These are phyloP conservation scores for Hiodon tergisus DNA, from an alignment of 2,113 vertebrate species.

Conservation along the genomic window DNA sequence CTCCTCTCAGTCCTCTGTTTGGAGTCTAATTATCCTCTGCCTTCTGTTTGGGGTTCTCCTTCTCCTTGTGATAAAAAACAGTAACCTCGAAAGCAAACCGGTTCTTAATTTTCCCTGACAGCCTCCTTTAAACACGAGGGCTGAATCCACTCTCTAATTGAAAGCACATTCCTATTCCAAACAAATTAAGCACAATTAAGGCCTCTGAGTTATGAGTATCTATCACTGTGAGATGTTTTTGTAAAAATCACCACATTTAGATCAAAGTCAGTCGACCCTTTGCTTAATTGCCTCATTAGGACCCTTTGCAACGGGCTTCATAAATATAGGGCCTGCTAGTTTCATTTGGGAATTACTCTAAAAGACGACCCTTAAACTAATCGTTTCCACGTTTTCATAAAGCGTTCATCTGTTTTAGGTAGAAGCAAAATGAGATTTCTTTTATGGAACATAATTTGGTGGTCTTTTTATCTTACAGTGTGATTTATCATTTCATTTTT, in stretches of 20 bases:
- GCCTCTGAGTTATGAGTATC: conserved; percentile 98
- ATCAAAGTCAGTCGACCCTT: conserved; percentile 94
- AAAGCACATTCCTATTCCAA: conserved; percentile 99
- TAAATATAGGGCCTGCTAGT: conserved; percentile 82
- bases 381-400: conserved; percentile 92
- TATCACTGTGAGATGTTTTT: conserved; percentile 98
- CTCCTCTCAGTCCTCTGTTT: conserved; percentile 51
- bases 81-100: conserved; percentile 86
- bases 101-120: conserved; percentile 99
- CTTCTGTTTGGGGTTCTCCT: conserved; percentile 72
- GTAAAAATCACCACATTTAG: conserved; percentile 98
- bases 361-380: conserved; percentile 91
- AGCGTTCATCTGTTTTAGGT: conserved; percentile 66
- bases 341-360: conserved; percentile 92
- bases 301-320: conserved; percentile 80
- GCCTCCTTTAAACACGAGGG: conserved; percentile 87
- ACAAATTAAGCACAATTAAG: conserved; percentile 99
- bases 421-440: conserved; percentile 62
- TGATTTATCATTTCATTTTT: conserved; percentile 57
- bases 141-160: conserved; percentile 90
- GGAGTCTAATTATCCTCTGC: conserved; percentile 73
- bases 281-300: conserved; percentile 99
- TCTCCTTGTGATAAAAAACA: conserved; percentile 89
- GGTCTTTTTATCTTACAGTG: conserved; percentile 49
- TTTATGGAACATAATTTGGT: conserved; percentile 50